A percentile compares a stretch with the other conserved stretches of the same genome.
These are phyloP conservation scores for Drosophila pectinifera DNA, from an alignment of 1,140 invertebrate species.

Conservation along the genomic window DNA sequence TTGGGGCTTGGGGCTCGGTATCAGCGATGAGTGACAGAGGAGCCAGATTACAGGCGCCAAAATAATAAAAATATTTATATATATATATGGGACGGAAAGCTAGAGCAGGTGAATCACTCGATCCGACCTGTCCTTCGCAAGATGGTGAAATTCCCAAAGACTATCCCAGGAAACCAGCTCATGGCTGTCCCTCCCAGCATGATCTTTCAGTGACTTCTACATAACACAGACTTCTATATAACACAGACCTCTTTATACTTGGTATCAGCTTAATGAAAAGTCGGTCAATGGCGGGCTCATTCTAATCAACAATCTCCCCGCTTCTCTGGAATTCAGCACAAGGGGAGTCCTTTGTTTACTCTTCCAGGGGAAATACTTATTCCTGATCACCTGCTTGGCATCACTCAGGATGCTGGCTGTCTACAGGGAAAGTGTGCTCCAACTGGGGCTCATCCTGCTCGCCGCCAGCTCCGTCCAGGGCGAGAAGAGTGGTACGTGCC, in stretches of 20 bases:
- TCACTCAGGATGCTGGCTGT: neutral
- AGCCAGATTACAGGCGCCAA: conserved; percentile 12
- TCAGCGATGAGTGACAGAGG: conserved; percentile 27
- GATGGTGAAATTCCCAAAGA: conserved; percentile 23
- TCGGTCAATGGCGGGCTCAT: conserved; percentile 38
- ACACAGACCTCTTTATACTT: too few relatives aligned
- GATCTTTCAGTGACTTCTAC: too few relatives aligned
- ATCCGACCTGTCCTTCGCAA: neutral
- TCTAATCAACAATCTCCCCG: too few relatives aligned
- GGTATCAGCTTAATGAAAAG: conserved; percentile 16
- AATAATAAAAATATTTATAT: conserved; percentile 3
- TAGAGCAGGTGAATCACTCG: conserved; percentile 15
- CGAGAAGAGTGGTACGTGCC: neutral
- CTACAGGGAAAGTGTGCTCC: neutral
- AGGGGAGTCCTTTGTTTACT: neutral
- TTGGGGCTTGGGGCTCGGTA: conserved; percentile 17
- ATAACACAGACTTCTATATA: too few relatives aligned
- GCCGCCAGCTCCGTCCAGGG: neutral
- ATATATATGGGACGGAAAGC: neutral
- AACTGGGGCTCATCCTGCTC: neutral
- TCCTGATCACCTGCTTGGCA: too few relatives aligned
- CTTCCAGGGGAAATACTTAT: too few relatives aligned
- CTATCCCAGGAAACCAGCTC: neutral
- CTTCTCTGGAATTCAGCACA: too few relatives aligned
- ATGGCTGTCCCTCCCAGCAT: neutral